Evolutionary conservation across 2,888 invertebrate species (phyloP), one percentile per base, ranked within the genome.

Genomic region (Netelia virgata): DNA sequence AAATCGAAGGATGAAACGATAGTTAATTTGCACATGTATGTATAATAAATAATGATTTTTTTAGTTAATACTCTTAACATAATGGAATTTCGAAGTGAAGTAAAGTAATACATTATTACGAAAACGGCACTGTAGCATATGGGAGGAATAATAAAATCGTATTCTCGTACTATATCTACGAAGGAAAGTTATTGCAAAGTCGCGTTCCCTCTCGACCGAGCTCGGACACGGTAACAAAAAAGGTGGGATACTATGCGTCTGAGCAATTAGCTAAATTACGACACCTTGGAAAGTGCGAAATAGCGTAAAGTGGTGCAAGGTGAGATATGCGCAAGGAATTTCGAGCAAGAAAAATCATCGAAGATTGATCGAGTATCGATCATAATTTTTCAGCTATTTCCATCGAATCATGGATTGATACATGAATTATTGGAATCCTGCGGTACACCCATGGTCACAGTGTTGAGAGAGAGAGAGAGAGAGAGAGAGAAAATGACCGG

Each of bases 131-230:
- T 85, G 84, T 85, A 85, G 82, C 79, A 83, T 83, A 85, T 77
- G 81, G 70, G 64, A 86, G 78, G 82, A 82, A 69, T 83, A 87
- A 88, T 87, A 87, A 57, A 88, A 88, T 83, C 80, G 87, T 88
- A 87, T 88, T 86, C 86, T 88, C 84, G 83, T 87, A 88, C 80
- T 76, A 85, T 59, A 16, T 64, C 63, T 79, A 79, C 55, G 75
- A 82, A 72, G 36, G 43, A 82, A 78, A 82, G 43, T 85, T 66
- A 75, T 82, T 68, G 78, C 61, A 16, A 61, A 36, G 53, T 50
- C 20, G 47, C 55, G 63, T 68, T 43, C 28, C 16, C 10, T 28
- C 16, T 53, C 43, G 9, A n/a, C 50, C 36, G 6, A 36, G 36
- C 6, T 36, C 36, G 36, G 36, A 6, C 43, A 47, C n/a, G 20